Conservation (phyloP, 2,797 vertebrate species). For the Oryzias dopingdopingensis region DNA sequence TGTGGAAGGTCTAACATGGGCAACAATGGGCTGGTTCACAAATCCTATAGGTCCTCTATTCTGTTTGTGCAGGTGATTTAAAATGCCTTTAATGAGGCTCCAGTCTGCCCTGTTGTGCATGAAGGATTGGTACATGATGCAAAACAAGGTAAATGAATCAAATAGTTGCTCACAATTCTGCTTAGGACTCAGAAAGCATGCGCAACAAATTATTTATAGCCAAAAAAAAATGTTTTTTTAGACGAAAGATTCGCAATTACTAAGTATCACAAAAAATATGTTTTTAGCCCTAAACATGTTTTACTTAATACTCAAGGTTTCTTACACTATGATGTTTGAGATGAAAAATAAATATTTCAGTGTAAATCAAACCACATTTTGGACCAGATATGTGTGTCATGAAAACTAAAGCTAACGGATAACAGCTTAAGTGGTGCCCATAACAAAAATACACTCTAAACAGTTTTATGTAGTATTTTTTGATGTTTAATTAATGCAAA, state of each 20-base stretch:
- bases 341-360: too few relatives aligned
- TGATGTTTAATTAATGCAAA: too few relatives aligned
- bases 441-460: too few relatives aligned
- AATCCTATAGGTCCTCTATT: constrained; percentile 12
- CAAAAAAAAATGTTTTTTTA: neutral
- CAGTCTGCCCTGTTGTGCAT: constrained; percentile 5
- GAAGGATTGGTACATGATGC: constrained; percentile 1
- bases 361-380: too few relatives aligned
- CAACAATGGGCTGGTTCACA: constrained; percentile 19
- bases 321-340: too few relatives aligned
- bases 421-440: too few relatives aligned
- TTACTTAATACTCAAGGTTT: too few relatives aligned
- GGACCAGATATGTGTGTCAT: too few relatives aligned
- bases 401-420: too few relatives aligned
- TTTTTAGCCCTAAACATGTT: too few relatives aligned
- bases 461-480: too few relatives aligned
- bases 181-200: neutral
- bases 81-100: constrained; percentile 9
- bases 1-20: constrained; percentile 14
- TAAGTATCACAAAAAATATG: neutral
- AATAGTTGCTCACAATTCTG: neutral
- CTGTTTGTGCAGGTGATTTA: constrained; percentile 7
- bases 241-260: neutral
- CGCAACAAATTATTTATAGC: neutral
- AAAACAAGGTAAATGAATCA: neutral